Evolutionary conservation across 2,113 vertebrate genomes (phyloP), one percentile per base, ranked within the genome.

Genomic region (Holacanthus passer): DNA sequence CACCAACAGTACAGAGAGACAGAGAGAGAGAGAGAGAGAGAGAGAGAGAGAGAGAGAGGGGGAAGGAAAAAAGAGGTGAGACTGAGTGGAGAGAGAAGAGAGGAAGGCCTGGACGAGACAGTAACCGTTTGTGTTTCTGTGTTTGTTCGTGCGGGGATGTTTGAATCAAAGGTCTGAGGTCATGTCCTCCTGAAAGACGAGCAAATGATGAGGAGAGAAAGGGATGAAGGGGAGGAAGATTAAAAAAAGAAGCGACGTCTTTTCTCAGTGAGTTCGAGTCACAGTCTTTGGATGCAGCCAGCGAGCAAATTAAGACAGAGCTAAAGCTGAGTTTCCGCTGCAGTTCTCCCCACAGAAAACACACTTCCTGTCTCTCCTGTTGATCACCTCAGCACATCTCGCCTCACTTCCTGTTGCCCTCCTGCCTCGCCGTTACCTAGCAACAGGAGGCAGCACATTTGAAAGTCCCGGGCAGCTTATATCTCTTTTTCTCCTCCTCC

Each of bases 281-380:
- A 19, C 64, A 5, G 22, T 55, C 13, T 59, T 19, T 66, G 29
- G 7, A 79, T 27, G 55, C 52, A 13, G 45, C 7, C 1, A 56
- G 65, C 76, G n/a, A 73, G 80, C 45, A 76, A 71, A 81, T 64
- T 14, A 45, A 82, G 65, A 39, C 56, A 1, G 39, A 48, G 71
- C 68, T 72, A 5, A 48, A 50, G 70, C 43, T 56, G 19, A 82
- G 77, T 88, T 95, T 95, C 89, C 71, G 89, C 32, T 79, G 84
- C 56, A 77, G 91, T 89, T 91, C 89, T 90, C 89, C 90, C 89
- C 91, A 65, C 82, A 92, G 82, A 89, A 87, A 88, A 89, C 86
- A 84, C 78, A 86, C 92, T 96, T 95, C 95, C 95, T 95, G 94
- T 88, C 93, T 74, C 83, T 88, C 79, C 87, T 94, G 93, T 92